Evolutionary conservation across 2,888 invertebrate genomes (phyloP).

Genomic region (Ophioninae sp.): DNA sequence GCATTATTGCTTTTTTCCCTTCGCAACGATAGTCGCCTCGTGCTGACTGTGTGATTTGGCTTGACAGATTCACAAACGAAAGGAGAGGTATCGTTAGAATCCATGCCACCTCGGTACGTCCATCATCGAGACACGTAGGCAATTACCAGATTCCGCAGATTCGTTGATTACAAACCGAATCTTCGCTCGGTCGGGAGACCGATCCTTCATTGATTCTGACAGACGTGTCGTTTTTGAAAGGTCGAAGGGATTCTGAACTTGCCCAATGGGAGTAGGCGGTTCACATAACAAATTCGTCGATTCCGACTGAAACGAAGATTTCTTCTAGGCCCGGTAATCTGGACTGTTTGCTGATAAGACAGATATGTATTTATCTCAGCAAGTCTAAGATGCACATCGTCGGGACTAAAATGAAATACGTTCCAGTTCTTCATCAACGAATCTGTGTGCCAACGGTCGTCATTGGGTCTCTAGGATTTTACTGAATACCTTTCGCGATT

Average conservation of each 20-base stretch:
- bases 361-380: background rate
- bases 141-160: background rate
- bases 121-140: background rate
- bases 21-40: background rate
- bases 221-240: background rate
- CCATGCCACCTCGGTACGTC: background rate
- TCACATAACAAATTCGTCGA: background rate
- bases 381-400: background rate
- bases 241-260: background rate
- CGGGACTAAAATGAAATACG: too few species aligned
- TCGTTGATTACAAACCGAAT: conserved; percentile 1
- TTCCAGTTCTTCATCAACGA: too few species aligned
- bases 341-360: background rate
- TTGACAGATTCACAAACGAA: background rate
- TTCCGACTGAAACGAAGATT: background rate
- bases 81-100: background rate
- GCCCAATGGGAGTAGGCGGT: background rate
- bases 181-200: background rate
- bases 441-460: too few species aligned
- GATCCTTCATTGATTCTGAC: background rate
- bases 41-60: background rate
- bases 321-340: background rate
- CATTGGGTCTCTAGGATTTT: too few species aligned
- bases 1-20: background rate
- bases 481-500: too few species aligned